A percentile compares a stretch with the other conserved stretches of the same genome.
Conservation (phyloP, 2,888 invertebrate genomes). For the Caenorhabditis plicata region DNA sequence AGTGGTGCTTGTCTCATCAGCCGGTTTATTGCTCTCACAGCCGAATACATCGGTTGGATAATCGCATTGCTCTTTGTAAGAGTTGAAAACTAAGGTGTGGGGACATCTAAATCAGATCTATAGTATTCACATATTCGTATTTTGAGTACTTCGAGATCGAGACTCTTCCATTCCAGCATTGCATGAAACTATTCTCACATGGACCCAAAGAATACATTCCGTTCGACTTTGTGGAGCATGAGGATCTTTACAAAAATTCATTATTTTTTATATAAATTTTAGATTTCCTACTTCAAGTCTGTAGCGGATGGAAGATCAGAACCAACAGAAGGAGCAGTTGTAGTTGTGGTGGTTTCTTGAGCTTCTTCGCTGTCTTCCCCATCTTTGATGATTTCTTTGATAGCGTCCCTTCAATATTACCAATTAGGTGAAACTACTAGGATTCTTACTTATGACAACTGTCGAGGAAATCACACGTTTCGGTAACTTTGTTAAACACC, state of each 20-base stretch:
- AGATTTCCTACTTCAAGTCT: too few species aligned
- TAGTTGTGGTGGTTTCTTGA: slow-evolving; percentile 1
- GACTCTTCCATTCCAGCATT: slow-evolving; percentile 21
- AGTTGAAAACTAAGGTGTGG: slow-evolving; percentile 31
- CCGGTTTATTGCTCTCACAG: slow-evolving; percentile 3
- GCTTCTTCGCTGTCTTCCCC: slow-evolving; percentile 3
- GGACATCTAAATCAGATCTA: slow-evolving; percentile 18
- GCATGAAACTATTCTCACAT: slow-evolving; percentile 27
- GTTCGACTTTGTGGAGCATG: slow-evolving; percentile 19
- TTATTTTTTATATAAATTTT: not conserved
- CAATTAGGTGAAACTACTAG: too few species aligned
- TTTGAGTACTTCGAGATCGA: slow-evolving; percentile 1
- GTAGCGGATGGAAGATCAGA: not conserved
- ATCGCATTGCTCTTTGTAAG: slow-evolving; percentile 39
- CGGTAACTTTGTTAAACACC: slow-evolving; percentile 18
- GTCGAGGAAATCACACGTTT: slow-evolving; percentile 30
- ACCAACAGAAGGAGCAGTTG: not conserved
- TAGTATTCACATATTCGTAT: not conserved
- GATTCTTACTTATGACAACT: slow-evolving; percentile 12
- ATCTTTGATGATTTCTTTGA: not conserved
- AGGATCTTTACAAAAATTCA: slow-evolving; percentile 18
- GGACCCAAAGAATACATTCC: slow-evolving; percentile 27
- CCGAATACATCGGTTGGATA: slow-evolving; percentile 15
- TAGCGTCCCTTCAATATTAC: too few species aligned
- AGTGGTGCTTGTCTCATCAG: not conserved